Base-by-base conservation (phyloP, 30 jellyfish, hydroid and myxozoan genomes). In the Pelagia noctiluca region DNA sequence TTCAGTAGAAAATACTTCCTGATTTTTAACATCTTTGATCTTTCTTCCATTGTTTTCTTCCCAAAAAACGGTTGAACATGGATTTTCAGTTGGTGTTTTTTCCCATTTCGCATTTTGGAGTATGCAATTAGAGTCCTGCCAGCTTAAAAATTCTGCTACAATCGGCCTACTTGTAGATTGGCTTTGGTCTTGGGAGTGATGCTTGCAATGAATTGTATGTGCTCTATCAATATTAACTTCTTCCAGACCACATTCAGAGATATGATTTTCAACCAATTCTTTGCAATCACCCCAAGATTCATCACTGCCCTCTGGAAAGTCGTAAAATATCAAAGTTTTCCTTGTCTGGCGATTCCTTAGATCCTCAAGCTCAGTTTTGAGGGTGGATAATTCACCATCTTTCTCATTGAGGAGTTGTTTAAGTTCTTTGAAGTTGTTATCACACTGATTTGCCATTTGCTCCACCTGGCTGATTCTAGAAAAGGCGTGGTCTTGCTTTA, bases 401-500 rank as follows among this genome's bases (percentile, higher is more conserved):
- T 42, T 42, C 57, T 42, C 16, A 42, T 42, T 42, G 57, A 42
- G 57, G 57, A 42, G 57, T 42, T 42, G 57, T 42, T 42, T 42
- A 42, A 42, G 57, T 42, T 42, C 57, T 42, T 42, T 42, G 16
- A 42, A 42, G 57, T 42, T 42, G 57, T 42, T 42, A 42, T 42
- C 57, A 42, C 57, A 42, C 57, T 42, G 57, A 42, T 42, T 42
- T 42, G 57, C 57, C 57, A 42, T 5, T 42, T 42, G 57, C 57
- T 42, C 57, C 57, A 42, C 57, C 57, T 42, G 57, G 57, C 57
- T 42, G 57, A 42, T 1, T 60, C 73, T 60, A 60, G 73, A 60
- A 60, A 60, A 60, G 73, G 34, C 35, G 34, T 60, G 73, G 73
- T 60, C 73, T 60, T 60, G 73, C 73, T 60, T 60, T 60, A 19